Evolutionary conservation across 2,113 vertebrate species (phyloP).

Genomic region (Gorilla gorilla): DNA sequence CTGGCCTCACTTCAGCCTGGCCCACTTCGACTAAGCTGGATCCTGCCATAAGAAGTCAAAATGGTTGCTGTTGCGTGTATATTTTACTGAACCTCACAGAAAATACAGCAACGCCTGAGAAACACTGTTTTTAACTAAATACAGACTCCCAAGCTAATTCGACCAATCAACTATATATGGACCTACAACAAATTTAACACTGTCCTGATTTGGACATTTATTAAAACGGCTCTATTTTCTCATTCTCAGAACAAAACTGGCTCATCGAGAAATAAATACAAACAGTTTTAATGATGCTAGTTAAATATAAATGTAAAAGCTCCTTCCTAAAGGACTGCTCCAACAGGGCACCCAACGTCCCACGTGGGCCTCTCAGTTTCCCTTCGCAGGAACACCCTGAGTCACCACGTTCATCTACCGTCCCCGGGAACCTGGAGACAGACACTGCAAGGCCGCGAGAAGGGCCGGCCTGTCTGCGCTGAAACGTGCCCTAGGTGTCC

Average conservation of each 20-base stretch:
- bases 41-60: background rate
- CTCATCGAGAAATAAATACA: constrained; percentile 18
- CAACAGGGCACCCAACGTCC: background rate
- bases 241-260: constrained; percentile 43
- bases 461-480: background rate
- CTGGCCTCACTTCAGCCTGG: background rate
- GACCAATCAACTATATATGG: background rate
- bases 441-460: accelerated
- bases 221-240: background rate
- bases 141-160: background rate
- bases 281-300: background rate
- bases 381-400: background rate
- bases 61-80: background rate
- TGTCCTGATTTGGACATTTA: background rate
- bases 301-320: background rate
- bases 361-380: background rate
- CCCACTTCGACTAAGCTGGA: accelerated
- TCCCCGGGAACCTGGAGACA: background rate
- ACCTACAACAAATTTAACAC: background rate
- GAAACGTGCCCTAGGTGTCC: constrained; percentile 11
- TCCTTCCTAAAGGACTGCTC: background rate
- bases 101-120: background rate
- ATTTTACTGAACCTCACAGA: background rate
- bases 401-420: background rate
- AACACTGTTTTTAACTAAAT: background rate